These are phyloP conservation scores for Octopus bimaculoides DNA, from an alignment of 1,140 invertebrate genomes.

Conservation along the genomic window DNA sequence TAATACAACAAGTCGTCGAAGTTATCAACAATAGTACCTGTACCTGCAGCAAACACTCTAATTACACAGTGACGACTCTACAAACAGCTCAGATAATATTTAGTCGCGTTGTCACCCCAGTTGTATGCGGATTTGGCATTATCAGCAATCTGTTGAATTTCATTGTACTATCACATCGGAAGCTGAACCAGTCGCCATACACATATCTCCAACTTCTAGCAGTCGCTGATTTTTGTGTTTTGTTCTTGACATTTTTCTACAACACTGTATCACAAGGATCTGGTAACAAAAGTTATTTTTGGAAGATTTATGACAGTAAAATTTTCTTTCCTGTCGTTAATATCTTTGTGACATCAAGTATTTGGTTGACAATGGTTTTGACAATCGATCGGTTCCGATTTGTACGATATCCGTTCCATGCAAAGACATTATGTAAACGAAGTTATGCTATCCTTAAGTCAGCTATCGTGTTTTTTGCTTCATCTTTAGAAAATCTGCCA, in stretches of 20 bases:
- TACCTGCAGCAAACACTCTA: too few relatives aligned
- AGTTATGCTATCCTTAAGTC: constrained; percentile 41
- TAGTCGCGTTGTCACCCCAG: constrained; percentile 40
- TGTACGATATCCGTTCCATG: constrained; percentile 45
- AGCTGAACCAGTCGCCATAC: constrained; percentile 50
- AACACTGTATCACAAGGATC: constrained; percentile 32
- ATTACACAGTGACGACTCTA: too few relatives aligned
- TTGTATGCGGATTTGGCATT: constrained; percentile 48
- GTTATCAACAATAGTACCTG: too few relatives aligned
- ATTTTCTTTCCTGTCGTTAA: constrained; percentile 44
- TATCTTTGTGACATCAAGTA: constrained; percentile 44
- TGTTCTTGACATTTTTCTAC: constrained; percentile 39
- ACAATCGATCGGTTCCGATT: constrained; percentile 49
- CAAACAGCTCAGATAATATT: constrained; percentile 10
- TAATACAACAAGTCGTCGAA: too few relatives aligned
- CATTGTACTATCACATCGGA: constrained; percentile 41
- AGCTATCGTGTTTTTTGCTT: constrained; percentile 28
- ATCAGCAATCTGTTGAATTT: constrained; percentile 50
- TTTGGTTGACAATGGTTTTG: constrained; percentile 45
- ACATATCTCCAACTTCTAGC: constrained; percentile 49
- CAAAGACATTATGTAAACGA: constrained; percentile 40
- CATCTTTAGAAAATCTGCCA: constrained; percentile 42
- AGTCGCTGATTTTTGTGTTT: constrained; percentile 37
- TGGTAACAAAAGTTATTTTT: constrained; percentile 30
- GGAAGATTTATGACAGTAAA: constrained; percentile 39